Conservation (phyloP, 2,113 vertebrate species). For the Arothron firmamentum region DNA sequence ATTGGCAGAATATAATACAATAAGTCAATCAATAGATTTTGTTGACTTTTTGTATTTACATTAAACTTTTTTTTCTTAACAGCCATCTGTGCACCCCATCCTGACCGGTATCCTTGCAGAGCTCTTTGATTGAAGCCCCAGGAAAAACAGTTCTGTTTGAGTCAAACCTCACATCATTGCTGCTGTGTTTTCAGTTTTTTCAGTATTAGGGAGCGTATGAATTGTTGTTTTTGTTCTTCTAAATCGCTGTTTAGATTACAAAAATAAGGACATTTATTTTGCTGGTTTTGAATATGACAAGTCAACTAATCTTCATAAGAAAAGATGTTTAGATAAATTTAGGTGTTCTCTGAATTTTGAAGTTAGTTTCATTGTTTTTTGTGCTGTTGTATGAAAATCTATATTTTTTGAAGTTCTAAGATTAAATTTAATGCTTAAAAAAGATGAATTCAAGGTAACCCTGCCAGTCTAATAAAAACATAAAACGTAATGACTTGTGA, state of each 20-base stretch:
- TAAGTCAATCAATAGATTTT: too few relatives aligned
- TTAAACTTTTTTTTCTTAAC: constrained; percentile 10
- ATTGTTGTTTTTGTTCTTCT: neutral
- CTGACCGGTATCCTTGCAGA: constrained; percentile 64
- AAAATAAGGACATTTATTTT: neutral
- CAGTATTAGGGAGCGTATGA: neutral
- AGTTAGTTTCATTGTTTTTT: neutral
- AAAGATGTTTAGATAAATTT: constrained; percentile 7
- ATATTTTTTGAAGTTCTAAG: neutral
- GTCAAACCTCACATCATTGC: neutral
- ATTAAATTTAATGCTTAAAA: constrained; percentile 7
- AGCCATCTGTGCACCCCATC: constrained; percentile 66
- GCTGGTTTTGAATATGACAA: neutral
- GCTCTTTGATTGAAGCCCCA: constrained; percentile 71
- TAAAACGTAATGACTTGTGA: too few relatives aligned
- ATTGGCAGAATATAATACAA: neutral
- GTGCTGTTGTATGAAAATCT: neutral
- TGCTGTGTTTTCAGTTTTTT: constrained; percentile 2
- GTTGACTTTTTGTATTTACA: neutral
- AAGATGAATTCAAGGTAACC: neutral
- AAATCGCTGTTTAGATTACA: neutral
- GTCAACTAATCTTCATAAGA: neutral
- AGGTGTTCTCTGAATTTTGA: neutral
- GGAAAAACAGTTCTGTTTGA: neutral
- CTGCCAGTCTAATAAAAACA: too few relatives aligned